Percentiles rank a stretch among this genome's conserved stretches.
These are phyloP conservation scores for Palythoa grandis DNA, from an alignment of 92 coral and sea anemone species.

Conservation along the genomic window DNA sequence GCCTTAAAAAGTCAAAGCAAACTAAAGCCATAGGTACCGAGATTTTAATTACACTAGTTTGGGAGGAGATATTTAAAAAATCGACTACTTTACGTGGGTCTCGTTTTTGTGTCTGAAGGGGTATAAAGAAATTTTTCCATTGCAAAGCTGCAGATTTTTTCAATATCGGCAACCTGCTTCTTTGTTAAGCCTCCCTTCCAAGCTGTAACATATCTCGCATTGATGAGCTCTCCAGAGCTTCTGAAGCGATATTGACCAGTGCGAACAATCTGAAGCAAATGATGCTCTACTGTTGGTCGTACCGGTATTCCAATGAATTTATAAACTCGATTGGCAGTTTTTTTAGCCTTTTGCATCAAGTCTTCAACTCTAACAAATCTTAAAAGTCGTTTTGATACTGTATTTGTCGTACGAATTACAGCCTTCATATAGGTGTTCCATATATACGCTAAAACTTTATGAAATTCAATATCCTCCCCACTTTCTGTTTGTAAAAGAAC, in stretches of 20 bases:
- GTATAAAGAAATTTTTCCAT: slow-evolving; percentile 65
- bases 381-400: slow-evolving; percentile 49
- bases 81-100: not conserved
- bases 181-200: slow-evolving; percentile 69
- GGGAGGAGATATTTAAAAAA: no score
- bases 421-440: slow-evolving; percentile 83
- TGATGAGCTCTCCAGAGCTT: slow-evolving; percentile 65
- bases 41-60: no score
- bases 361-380: slow-evolving; percentile 80
- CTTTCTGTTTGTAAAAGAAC: slow-evolving; percentile 40
- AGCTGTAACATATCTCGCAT: slow-evolving; percentile 39
- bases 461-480: slow-evolving; percentile 35
- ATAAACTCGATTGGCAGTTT: slow-evolving; percentile 67
- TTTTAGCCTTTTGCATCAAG: slow-evolving; percentile 66
- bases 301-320: slow-evolving; percentile 72
- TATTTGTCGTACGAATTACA: slow-evolving; percentile 40
- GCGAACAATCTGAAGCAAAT: slow-evolving; percentile 59
- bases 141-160: slow-evolving; percentile 71
- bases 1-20: no score
- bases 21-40: no score
- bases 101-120: not conserved
- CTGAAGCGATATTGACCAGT: slow-evolving; percentile 61
- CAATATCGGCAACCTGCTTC: slow-evolving; percentile 64
- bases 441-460: slow-evolving; percentile 71
- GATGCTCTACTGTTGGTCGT: slow-evolving; percentile 73